These are phyloP conservation scores for Linnaemya tessellans DNA, from an alignment of 2,888 invertebrate species.

Conservation along the genomic window DNA sequence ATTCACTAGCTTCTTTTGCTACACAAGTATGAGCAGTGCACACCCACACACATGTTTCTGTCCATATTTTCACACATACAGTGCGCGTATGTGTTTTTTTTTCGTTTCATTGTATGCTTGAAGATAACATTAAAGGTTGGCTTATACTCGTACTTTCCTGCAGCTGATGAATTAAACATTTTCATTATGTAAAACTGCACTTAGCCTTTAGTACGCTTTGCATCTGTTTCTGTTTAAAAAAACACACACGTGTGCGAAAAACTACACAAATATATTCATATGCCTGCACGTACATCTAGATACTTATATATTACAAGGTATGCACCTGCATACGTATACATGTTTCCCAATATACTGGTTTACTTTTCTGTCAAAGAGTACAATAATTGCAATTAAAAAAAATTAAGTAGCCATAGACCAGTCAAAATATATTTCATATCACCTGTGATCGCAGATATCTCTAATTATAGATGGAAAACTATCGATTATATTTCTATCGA, in stretches of 20 bases:
- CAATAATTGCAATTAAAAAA: too few relatives aligned
- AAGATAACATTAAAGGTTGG: constrained; percentile 67
- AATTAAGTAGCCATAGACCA: too few relatives aligned
- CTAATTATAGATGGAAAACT: too few relatives aligned
- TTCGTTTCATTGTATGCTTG: not conserved
- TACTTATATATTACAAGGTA: not conserved
- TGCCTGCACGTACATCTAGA: not conserved
- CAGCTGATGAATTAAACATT: constrained; percentile 75
- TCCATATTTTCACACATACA: constrained; percentile 17
- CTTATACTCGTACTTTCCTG: constrained; percentile 63
- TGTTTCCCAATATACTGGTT: too few relatives aligned
- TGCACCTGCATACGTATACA: not conserved
- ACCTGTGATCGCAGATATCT: too few relatives aligned
- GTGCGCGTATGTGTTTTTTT: not conserved
- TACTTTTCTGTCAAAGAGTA: too few relatives aligned
- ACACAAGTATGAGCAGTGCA: not conserved
- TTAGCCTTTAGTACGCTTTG: constrained; percentile 70
- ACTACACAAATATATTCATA: not conserved
- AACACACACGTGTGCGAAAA: constrained; percentile 11
- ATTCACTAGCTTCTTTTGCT: not conserved
- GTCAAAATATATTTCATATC: too few relatives aligned
- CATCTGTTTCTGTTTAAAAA: constrained; percentile 59
- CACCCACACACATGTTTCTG: not conserved
- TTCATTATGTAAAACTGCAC: constrained; percentile 73
- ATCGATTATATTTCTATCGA: too few relatives aligned